phyloP scores from a whole-genome alignment of 1,140 invertebrate genomes.

The Papilio xuthus region DNA sequence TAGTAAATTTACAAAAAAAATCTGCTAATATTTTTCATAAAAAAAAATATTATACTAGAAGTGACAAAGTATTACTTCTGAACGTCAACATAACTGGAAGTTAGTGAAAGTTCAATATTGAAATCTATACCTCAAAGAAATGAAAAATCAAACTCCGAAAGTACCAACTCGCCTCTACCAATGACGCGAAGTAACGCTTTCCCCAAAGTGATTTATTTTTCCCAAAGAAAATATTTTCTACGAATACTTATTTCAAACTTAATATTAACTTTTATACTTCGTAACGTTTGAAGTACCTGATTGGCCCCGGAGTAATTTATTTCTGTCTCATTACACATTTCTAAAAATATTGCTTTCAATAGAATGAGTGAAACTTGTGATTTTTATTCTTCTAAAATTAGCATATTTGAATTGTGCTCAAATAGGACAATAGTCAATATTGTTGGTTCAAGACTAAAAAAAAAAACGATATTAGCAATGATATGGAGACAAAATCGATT shows the following conservation, averaged over 20 bases:
- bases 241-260: slow-evolving; percentile 14
- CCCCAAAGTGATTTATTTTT: slow-evolving; percentile 74
- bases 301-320: slow-evolving; percentile 1
- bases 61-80: neutral
- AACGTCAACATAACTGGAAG: slow-evolving; percentile 44
- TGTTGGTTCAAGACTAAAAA: too few species aligned
- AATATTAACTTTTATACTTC: slow-evolving; percentile 40
- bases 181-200: slow-evolving; percentile 68
- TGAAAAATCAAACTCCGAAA: slow-evolving; percentile 48
- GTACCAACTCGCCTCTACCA: slow-evolving; percentile 43
- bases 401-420: too few species aligned
- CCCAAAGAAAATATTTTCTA: slow-evolving; percentile 63
- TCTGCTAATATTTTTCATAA: too few species aligned
- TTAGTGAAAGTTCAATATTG: slow-evolving; percentile 75
- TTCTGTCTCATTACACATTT: slow-evolving; percentile 5
- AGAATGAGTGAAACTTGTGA: neutral
- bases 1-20: too few species aligned
- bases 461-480: too few species aligned
- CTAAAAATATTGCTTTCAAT: neutral
- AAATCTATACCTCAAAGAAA: slow-evolving; percentile 73
- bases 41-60: too few species aligned
- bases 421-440: too few species aligned
- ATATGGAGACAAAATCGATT: too few species aligned
- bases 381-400: too few species aligned
- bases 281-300: slow-evolving; percentile 52